Evolutionary conservation across 2,888 invertebrate genomes (phyloP).

Genomic region (Helicoverpa assulta): DNA sequence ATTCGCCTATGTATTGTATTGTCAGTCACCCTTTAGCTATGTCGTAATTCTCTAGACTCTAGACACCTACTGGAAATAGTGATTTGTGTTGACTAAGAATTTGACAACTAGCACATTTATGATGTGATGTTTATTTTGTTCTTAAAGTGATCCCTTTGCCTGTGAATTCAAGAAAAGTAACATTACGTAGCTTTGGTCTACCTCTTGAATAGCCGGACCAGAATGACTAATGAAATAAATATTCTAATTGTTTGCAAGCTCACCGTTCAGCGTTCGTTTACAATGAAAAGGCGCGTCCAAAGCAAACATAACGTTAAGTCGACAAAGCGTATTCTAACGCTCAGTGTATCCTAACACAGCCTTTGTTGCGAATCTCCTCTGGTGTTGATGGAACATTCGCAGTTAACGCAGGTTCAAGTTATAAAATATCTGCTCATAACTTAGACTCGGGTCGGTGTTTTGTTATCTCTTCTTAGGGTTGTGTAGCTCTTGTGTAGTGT

Average conservation of each 20-base stretch:
- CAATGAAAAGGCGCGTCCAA: conserved; percentile 68
- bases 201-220: conserved; percentile 27
- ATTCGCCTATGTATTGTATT: no score
- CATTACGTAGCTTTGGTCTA: conserved; percentile 8
- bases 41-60: no score
- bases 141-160: background rate
- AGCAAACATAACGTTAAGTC: conserved; percentile 71
- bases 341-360: conserved; percentile 72
- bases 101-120: no score
- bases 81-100: no score
- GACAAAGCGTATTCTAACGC: conserved; percentile 78
- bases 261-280: conserved; percentile 53
- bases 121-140: background rate
- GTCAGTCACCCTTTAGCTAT: no score
- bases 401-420: conserved; percentile 55
- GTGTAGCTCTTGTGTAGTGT: background rate
- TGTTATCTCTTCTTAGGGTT: conserved; percentile 5
- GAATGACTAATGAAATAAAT: conserved; percentile 60
- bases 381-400: conserved; percentile 73
- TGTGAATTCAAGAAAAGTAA: background rate
- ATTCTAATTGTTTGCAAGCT: conserved; percentile 58
- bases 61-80: no score
- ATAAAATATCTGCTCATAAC: conserved; percentile 39
- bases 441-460: conserved; percentile 17
- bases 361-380: conserved; percentile 76